Base-by-base conservation (phyloP, 2,797 vertebrate genomes). In the Phrynocephalus guinanensis region DNA sequence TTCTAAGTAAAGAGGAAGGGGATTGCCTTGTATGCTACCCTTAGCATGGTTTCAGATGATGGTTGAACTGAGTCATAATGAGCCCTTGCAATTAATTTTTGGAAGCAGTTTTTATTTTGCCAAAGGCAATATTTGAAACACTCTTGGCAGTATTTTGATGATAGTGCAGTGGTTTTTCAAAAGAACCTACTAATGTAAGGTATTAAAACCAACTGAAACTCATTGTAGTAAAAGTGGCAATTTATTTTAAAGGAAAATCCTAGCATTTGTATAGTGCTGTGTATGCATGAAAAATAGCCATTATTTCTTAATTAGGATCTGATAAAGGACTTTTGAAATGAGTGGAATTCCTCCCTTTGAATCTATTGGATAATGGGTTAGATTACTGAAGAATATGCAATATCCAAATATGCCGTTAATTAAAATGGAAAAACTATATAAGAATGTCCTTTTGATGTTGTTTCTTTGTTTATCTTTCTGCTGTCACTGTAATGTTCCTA, bases 201-300 rank as follows among this genome's bases (percentile, higher is more conserved):
- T 63, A 81, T 76, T 87, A 75, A 87, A 87, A 52, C 26, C 60
- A 20, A 76, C 67, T 87, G 71, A 67, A 82, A 82, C 2, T 7
- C 28, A 82, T 26, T n/a, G 38, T 52, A 81, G 70, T n/a, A 28
- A 33, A 84, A 76, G 85, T 75, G 28, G 70, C 79, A 86, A 75
- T 48, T 81, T 48, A 77, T 79, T 76, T 89, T 79, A 38, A 87
- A 28, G 77, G 20, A 28, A 28, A 13, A 89, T 85, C 6, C 90
- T 68, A 77, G 5, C 1, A 71, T 82, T 33, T 87, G 20, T 80
- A 83, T 30, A 72, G 52, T 81, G 48, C 5, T 89, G 18, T 85
- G 44, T 71, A 83, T n/a, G 13, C 0, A 0, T 88, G 15, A 30
- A 90, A 33, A 26, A 6, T 44, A 16, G n/a, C 71, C 26, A 44